Evolutionary conservation across 2,888 invertebrate species (phyloP), one percentile per base, ranked within the genome.

Genomic region (Hedychridium roseum): DNA sequence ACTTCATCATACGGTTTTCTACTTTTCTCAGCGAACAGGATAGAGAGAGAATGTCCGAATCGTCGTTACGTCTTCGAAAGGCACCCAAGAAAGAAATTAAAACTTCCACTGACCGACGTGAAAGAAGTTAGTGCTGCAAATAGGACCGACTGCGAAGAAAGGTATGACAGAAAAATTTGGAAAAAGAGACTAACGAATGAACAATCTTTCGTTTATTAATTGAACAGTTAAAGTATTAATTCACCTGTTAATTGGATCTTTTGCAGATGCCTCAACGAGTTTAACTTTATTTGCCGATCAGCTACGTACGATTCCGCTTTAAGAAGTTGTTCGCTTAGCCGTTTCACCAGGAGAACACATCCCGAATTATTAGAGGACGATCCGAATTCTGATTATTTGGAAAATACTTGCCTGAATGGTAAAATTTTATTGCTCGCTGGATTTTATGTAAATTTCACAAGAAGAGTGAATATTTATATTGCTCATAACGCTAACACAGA

Each of bases 401-500:
- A 94, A 82, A 94, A 94, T 71, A 92, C 93, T 36, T 94, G 94
- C 75, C 80, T 94, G 7, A 92, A 91, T 72, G 90, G 94, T 93
- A 82, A 31, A 32, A n/a, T n/a, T n/a, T n/a, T n/a, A n/a, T n/a
- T n/a, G n/a, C n/a, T n/a, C n/a, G n/a, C n/a, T n/a, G n/a, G n/a
- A n/a, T n/a, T n/a, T n/a, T n/a, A n/a, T n/a, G n/a, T n/a, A n/a
- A 35, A 35, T 15, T 17, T 35, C 18, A 14, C 2, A 11, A 1
- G 14, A 15, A 35, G n/a, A 18, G 18, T n/a, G 23, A 20, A 28
- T 3, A 15, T 23, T 23, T 23, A 6, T 23, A 5, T 23, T 23
- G 5, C 9, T 23, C 17, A 23, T 26, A 26, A 28, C 3, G n/a
- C 12, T 12, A 35, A 15, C 11, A 11, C 14, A 41, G 7, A n/a